Conservation (phyloP, 2,113 vertebrate genomes). For the Helogale parvula region DNA sequence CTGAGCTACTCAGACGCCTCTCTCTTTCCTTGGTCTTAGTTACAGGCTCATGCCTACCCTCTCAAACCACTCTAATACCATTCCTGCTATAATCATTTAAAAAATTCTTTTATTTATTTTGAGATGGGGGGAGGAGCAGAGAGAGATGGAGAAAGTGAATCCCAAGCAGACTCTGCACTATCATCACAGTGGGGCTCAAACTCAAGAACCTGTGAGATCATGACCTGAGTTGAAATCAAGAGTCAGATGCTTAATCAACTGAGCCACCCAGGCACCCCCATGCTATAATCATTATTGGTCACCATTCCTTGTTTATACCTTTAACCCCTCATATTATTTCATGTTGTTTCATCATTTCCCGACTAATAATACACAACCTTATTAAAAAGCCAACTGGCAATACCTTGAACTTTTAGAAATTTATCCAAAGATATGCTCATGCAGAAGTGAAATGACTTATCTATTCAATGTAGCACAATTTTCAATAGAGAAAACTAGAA, state of each 20-base stretch:
- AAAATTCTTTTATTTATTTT: too few species aligned
- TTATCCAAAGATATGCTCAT: neutral
- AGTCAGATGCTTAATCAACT: too few species aligned
- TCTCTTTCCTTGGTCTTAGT: neutral
- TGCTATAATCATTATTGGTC: neutral
- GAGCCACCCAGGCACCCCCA: too few species aligned
- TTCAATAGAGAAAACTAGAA: neutral
- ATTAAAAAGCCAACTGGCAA: neutral
- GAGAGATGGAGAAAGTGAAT: too few species aligned
- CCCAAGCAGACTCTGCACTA: too few species aligned
- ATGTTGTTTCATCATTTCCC: constrained; percentile 28
- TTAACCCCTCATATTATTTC: constrained; percentile 19
- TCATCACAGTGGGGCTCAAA: too few species aligned
- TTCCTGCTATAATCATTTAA: neutral
- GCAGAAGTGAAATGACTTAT: constrained; percentile 29
- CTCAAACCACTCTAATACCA: constrained; percentile 15
- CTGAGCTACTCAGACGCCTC: too few species aligned
- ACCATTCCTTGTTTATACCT: neutral
- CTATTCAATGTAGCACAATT: constrained; percentile 17
- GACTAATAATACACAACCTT: constrained; percentile 34
- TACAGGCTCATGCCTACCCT: neutral
- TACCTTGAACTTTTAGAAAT: neutral
- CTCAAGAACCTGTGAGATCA: too few species aligned
- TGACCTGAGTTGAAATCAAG: too few species aligned
- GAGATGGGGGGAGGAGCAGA: too few species aligned